A percentile compares a stretch with the other conserved stretches of the same genome.
These are phyloP conservation scores for Papilio gigon DNA, from an alignment of 2,888 invertebrate genomes.

Conservation along the genomic window DNA sequence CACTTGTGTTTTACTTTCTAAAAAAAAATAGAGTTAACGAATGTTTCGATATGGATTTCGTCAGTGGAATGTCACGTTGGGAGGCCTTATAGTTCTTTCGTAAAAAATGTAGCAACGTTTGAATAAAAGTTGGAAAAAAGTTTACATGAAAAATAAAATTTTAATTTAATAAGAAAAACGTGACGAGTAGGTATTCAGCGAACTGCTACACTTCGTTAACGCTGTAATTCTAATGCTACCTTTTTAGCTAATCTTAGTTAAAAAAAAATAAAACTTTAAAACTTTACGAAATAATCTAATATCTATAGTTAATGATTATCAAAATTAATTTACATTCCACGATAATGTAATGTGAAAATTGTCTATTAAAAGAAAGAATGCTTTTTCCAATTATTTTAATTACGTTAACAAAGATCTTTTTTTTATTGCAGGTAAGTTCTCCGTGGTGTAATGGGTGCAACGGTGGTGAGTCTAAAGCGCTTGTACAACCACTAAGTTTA, in stretches of 20 bases:
- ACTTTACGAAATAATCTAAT: background rate
- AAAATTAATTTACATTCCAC: conserved; percentile 2
- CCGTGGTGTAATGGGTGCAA: conserved; percentile 21
- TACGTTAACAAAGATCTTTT: conserved; percentile 40
- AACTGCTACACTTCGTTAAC: background rate
- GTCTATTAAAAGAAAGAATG: conserved; percentile 12
- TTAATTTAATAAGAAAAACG: background rate
- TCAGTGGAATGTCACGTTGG: no score
- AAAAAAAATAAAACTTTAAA: background rate
- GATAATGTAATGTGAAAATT: background rate
- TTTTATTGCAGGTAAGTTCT: conserved; percentile 46
- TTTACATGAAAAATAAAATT: background rate
- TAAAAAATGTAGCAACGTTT: no score
- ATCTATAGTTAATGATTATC: background rate
- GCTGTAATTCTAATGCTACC: background rate
- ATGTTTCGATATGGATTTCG: no score
- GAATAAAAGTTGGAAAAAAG: background rate
- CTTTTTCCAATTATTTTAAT: conserved; percentile 27
- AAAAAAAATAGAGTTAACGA: no score
- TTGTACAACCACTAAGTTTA: conserved; percentile 35
- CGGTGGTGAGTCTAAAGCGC: conserved; percentile 36
- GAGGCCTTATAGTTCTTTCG: no score
- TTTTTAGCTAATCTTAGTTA: background rate
- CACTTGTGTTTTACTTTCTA: no score
- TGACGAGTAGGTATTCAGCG: background rate